Conservation (phyloP, 2,888 invertebrate genomes). For the Scrobipalpa atriplicella region DNA sequence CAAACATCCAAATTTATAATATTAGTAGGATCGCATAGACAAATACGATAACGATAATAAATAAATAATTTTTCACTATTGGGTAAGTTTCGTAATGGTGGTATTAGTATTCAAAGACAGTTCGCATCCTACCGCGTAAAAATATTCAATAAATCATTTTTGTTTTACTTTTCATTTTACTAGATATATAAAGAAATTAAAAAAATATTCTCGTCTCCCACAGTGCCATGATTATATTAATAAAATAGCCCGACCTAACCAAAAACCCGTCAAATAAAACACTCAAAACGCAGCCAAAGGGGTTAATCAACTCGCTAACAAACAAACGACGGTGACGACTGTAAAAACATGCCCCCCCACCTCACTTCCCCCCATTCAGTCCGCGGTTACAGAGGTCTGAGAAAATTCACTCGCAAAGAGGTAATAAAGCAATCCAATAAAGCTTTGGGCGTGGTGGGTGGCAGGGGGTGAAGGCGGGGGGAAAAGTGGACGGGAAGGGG, state of each 20-base stretch:
- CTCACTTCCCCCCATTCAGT: not conserved
- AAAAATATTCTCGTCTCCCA: no score
- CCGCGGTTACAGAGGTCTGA: slow-evolving; percentile 54
- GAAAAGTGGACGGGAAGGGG: slow-evolving; percentile 37
- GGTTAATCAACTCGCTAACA: slow-evolving; percentile 17
- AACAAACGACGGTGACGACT: slow-evolving; percentile 9
- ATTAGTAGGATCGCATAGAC: no score
- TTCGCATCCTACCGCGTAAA: no score
- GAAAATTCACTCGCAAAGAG: slow-evolving; percentile 59
- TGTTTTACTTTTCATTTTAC: no score
- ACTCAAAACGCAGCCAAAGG: not conserved
- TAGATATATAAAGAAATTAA: no score
- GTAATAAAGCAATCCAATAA: slow-evolving; percentile 55
- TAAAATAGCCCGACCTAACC: not conserved
- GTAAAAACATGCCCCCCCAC: slow-evolving; percentile 10
- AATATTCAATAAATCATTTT: no score
- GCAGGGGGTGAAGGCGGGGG: no score
- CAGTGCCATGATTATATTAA: not conserved
- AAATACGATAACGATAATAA: no score
- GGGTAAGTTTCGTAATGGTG: no score
- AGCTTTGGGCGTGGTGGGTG: slow-evolving; percentile 45
- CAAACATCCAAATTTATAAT: no score
- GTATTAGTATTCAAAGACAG: no score
- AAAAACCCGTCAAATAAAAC: not conserved
- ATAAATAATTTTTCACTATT: no score